Base-by-base conservation (phyloP, 2,797 vertebrate genomes). In the Mormyrus hasselquistii region DNA sequence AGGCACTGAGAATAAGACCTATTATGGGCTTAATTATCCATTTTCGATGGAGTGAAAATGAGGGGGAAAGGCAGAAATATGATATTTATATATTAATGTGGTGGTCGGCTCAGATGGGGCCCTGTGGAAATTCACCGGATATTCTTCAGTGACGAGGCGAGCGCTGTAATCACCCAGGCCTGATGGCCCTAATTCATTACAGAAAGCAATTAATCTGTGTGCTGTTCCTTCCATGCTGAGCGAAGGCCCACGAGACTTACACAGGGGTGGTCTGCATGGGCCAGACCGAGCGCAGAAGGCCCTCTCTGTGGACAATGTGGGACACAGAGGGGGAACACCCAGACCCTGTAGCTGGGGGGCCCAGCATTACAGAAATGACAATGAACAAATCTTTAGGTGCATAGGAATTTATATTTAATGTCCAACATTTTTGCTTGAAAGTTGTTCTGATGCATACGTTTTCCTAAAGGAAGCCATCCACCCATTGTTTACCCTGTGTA, bases 171-270 rank as follows among this genome's bases (percentile, higher is more conserved):
- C 62, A 82, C 19, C 82, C 47, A 88, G 22, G 38, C 73, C 59
- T 47, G 86, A 52, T 49, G 41, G 50, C 88, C 47, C 65, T 88
- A 47, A 76, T 83, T 88, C 65, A 83, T 62, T 84, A 62, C 41
- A 84, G 82, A 52, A 52, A 25, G 82, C 82, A 84, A 84, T 84
- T 84, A 84, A 50, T 84, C 44, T 84, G 44, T 3, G 7, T 84
- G 82, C 22, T 4, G 14, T 34, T 76, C 34, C 14, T 16, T 41
- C 29, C 10, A n/a, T 44, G 82, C 44, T 0, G 47, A 52, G 22
- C 9, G 25, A 29, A 65, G 19, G 10, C 82, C 19, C 19, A 22
- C 1, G 3, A 34, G 29, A 22, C 84, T 87, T 55, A 89, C 53
- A 88, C 73, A 16, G 34, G 16, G 8, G 79, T 87, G 38, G n/a